Evolutionary conservation across 2,888 invertebrate genomes (phyloP).

Genomic region (Geophilus truncorum): DNA sequence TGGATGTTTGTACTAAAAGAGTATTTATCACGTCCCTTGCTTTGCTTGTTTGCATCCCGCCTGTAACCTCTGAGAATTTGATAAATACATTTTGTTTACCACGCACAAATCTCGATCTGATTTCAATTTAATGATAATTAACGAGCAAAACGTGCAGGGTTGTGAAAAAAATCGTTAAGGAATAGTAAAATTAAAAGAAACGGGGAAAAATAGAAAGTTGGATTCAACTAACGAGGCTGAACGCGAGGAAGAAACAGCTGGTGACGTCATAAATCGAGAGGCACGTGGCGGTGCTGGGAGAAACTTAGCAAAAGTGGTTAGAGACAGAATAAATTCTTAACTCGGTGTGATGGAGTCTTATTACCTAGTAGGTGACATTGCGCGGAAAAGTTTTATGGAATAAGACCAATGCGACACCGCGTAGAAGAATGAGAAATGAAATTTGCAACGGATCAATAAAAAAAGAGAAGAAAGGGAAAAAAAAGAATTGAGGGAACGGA

Average conservation of each 20-base stretch:
- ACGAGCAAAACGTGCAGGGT: neutral
- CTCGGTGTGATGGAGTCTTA: neutral
- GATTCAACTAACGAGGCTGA: neutral
- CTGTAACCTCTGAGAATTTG: neutral
- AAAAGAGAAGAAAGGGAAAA: neutral
- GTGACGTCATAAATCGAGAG: constrained; percentile 11
- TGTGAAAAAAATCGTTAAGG: neutral
- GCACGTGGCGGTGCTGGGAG: neutral
- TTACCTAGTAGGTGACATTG: constrained; percentile 10
- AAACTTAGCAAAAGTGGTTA: neutral
- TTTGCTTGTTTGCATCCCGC: neutral
- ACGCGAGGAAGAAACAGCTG: neutral
- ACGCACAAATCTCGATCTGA: neutral
- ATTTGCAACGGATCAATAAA: constrained; percentile 3
- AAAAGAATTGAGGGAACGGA: neutral
- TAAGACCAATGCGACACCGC: neutral
- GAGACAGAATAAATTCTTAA: neutral
- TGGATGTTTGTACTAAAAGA: neutral
- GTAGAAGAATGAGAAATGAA: neutral
- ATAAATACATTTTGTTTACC: neutral
- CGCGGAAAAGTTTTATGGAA: constrained; percentile 20
- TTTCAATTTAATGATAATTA: constrained; percentile 2
- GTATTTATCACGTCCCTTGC: neutral
- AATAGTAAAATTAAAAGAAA: constrained; percentile 9
- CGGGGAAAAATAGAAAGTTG: neutral